Evolutionary conservation across 2,113 vertebrate genomes (phyloP).

Genomic region (Notothenia rossii): DNA sequence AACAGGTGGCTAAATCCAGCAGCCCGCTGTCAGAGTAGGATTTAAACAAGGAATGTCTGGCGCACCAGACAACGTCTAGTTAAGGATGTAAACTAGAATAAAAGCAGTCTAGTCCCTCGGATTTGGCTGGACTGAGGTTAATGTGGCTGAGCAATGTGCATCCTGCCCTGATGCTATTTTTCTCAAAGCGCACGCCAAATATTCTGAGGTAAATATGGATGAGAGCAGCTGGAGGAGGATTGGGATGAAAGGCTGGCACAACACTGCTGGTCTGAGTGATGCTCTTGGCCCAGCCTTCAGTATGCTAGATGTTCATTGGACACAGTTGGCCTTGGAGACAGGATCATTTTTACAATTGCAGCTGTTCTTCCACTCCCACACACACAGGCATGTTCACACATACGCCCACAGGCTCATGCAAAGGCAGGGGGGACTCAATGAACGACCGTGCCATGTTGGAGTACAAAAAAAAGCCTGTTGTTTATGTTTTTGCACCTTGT

Average conservation of each 20-base stretch:
- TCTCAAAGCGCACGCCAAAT: conserved; percentile 44
- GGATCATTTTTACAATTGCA: conserved; percentile 78
- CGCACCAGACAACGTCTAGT: conserved; percentile 54
- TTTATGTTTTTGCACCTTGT: conserved; percentile 9
- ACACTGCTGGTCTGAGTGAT: conserved; percentile 34
- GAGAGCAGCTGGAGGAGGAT: conserved; percentile 46
- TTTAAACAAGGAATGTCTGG: conserved; percentile 71
- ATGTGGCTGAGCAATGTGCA: conserved; percentile 34
- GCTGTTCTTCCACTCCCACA: conserved; percentile 75
- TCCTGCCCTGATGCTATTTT: conserved; percentile 31
- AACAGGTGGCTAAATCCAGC: conserved; percentile 76
- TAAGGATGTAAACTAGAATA: conserved; percentile 60
- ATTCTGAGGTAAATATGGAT: conserved; percentile 40
- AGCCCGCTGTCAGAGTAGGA: conserved; percentile 20
- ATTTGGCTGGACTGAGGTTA: conserved; percentile 56
- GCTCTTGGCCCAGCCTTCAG: conserved; percentile 45
- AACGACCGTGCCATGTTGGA: conserved; percentile 6
- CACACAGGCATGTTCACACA: conserved; percentile 64
- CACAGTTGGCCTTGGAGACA: conserved; percentile 71
- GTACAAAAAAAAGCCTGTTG: not conserved
- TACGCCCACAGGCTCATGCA: conserved; percentile 35
- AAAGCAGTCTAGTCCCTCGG: conserved; percentile 24
- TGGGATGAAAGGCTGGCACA: conserved; percentile 40
- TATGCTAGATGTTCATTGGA: conserved; percentile 56
- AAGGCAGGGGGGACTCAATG: conserved; percentile 17